Percentiles rank a stretch among this genome's conserved stretches.
phyloP scores from a whole-genome alignment of 2,113 vertebrate species.

The Oreocharis arfaki region DNA sequence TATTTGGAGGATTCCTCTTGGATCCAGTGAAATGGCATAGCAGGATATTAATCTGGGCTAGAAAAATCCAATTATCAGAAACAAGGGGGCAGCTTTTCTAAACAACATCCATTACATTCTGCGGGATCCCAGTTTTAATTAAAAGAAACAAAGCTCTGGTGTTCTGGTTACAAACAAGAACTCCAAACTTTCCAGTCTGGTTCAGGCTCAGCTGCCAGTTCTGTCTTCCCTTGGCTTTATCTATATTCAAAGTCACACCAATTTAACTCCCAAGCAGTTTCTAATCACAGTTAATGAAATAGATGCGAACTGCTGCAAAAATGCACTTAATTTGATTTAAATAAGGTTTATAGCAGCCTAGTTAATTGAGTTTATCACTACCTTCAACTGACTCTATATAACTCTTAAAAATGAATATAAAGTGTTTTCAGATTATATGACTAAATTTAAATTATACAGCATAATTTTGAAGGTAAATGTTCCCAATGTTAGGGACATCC shows the following conservation, averaged over 20 bases:
- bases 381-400: not conserved
- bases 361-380: slow-evolving; percentile 43
- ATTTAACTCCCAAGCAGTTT: slow-evolving; percentile 40
- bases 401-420: not conserved
- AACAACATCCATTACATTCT: slow-evolving; percentile 43
- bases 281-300: slow-evolving; percentile 57
- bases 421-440: not conserved
- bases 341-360: slow-evolving; percentile 35
- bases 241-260: slow-evolving; percentile 53
- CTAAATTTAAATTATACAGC: not conserved
- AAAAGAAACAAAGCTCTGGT: slow-evolving; percentile 58
- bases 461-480: not conserved
- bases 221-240: slow-evolving; percentile 14
- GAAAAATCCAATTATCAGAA: slow-evolving; percentile 61
- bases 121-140: slow-evolving; percentile 48
- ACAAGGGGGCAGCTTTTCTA: slow-evolving; percentile 14
- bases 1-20: slow-evolving; percentile 46
- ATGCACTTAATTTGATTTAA: slow-evolving; percentile 56
- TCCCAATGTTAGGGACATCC: not conserved
- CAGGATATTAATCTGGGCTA: slow-evolving; percentile 63
- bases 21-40: not conserved
- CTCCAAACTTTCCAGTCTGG: not conserved
- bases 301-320: slow-evolving; percentile 47
- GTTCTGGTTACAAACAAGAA: slow-evolving; percentile 32
- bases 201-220: slow-evolving; percentile 40